phyloP scores from a whole-genome alignment of 2,797 vertebrate species.

The Pterois miles region DNA sequence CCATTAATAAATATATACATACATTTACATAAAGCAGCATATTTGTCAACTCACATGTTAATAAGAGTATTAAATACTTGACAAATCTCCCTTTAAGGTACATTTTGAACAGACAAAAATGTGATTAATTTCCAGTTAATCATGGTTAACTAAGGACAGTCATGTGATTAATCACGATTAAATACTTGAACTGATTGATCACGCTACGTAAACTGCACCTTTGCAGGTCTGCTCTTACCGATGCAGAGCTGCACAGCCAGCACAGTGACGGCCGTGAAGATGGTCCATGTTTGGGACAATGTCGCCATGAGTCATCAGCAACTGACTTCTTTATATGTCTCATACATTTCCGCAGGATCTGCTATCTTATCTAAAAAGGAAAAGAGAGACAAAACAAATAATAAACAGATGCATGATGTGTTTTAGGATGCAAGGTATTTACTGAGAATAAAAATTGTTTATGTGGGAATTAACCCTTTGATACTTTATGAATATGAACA shows the following conservation, averaged over 20 bases:
- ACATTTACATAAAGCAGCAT: too few relatives aligned
- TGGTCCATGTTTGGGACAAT: slow-evolving; percentile 47
- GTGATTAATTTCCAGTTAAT: too few relatives aligned
- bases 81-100: too few relatives aligned
- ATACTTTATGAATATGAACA: not conserved
- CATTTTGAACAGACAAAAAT: too few relatives aligned
- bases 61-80: too few relatives aligned
- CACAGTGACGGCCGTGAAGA: slow-evolving; percentile 36
- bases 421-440: not conserved
- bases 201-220: too few relatives aligned
- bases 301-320: slow-evolving; percentile 42
- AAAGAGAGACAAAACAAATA: not conserved
- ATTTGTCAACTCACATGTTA: too few relatives aligned
- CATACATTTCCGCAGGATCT: slow-evolving; percentile 24
- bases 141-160: too few relatives aligned
- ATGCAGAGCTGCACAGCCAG: slow-evolving; percentile 52
- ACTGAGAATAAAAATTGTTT: not conserved
- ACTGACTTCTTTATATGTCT: not conserved
- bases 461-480: not conserved
- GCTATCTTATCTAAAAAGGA: not conserved
- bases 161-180: too few relatives aligned
- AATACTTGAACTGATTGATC: too few relatives aligned
- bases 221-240: slow-evolving; percentile 47
- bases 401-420: not conserved
- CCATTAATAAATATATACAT: too few relatives aligned